Base-by-base conservation (phyloP, 2,797 vertebrate species). In the Catharus ustulatus region DNA sequence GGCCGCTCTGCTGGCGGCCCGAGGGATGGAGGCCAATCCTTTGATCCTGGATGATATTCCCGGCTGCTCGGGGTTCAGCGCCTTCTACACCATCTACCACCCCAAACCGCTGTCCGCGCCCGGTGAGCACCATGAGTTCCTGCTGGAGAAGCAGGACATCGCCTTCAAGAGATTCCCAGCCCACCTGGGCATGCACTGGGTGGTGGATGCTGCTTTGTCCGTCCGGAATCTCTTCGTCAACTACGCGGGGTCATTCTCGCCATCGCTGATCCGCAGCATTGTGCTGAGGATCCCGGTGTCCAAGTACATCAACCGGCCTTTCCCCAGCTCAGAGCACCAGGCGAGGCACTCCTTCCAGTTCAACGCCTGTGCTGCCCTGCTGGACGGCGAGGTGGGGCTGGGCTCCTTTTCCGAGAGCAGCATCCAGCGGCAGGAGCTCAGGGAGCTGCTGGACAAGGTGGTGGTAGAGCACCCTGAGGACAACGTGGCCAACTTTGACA, bases 341-440 rank as follows among this genome's bases (percentile, higher is more conserved):
- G 99, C 99, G 0, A 98, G 98, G 22, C 99, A 99, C 93, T 99
- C 99, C 27, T 99, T 99, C 97, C 99, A 99, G 93, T 99, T 99
- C 95, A 99, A 98, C 0, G 98, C 98, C 82, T 99, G 98, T 38
- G 91, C 97, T 1, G 98, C 98, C 36, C 97, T 99, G 55, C 76
- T 99, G 95, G 98, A 99, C 3, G 99, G 99, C 0, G 97, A 98
- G 78, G 98, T 99, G 87, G 98, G 95, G 0, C 97, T 98, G 74
- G 79, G 96, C 54, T 99, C 98, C 79, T 99, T 99, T 95, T 89
- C 93, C 0, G 96, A 98, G 0, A 73, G 89, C 57, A 98, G 97
- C 59, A 97, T 98, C 68, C 96, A 51, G 11, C 97, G 98, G 5
- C 97, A 97, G 3, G 98, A 98, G 80, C 97, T 99, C 67, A 93